Evolutionary conservation across 2,797 vertebrate genomes (phyloP), one percentile per base, ranked within the genome.

Genomic region (Buceros bicornis): DNA sequence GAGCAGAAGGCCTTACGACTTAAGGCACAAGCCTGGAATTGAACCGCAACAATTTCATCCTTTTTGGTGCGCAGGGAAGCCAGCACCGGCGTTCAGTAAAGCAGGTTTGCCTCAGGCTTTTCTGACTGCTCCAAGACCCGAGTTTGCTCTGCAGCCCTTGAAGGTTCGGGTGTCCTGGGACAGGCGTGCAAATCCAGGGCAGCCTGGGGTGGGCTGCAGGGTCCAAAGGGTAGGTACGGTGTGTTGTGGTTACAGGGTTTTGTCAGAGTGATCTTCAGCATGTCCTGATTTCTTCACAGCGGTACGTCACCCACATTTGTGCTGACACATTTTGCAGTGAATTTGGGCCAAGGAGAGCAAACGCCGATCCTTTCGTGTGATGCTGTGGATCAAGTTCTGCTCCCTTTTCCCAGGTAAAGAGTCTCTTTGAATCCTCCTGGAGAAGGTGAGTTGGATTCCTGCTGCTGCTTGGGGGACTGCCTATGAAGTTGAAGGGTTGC

Each of bases 211-310:
- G 20, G 50, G 51, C 20, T 48, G 51, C 9, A 2, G 2, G 35
- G 13, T 51, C 47, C 22, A 3, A 65, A 82, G 33, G 18, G 21
- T 7, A 53, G 43, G 4, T 8, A 18, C 6, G 24, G 47, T 7
- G 10, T 2, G 0, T 11, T 28, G 11, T 11, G 7, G 40, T 13
- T 31, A 28, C 7, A 2, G 1, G 16, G 20, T 18, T 71, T 88
- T 82, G 50, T 73, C 25, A 22, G 19, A 42, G 33, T 1, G 24
- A 28, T 40, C 42, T 70, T 91, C 69, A 62, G 40, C 4, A 1
- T 50, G n/a, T 29, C 67, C 62, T 42, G 5, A 28, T 62, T 54
- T 67, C 57, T 62, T 70, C 74, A 26, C 58, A 20, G 19, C 10
- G 4, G 5, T 67, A 7, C 18, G 43, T 61, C 74, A 65, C 43